Evolutionary conservation across 2,113 vertebrate genomes (phyloP).

Genomic region (Hiodon tergisus): DNA sequence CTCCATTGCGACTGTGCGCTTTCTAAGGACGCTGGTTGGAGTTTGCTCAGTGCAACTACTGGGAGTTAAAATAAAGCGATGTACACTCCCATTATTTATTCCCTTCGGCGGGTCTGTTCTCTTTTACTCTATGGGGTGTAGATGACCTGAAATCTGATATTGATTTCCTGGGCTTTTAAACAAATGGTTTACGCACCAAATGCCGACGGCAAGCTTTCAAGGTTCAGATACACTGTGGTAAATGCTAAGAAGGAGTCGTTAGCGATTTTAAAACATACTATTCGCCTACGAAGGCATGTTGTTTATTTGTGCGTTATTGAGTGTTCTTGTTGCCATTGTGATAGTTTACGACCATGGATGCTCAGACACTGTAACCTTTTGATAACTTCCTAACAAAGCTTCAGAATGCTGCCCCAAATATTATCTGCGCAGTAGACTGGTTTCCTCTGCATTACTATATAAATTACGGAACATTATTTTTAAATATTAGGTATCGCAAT

Average conservation of each 20-base stretch:
- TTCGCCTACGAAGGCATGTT: background rate
- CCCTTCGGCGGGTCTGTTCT: background rate
- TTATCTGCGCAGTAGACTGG: too few species aligned
- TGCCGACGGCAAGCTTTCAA: background rate
- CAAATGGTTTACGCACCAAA: background rate
- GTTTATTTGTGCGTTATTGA: background rate
- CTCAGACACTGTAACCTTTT: background rate
- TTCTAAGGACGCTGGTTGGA: background rate
- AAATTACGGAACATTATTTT: too few species aligned
- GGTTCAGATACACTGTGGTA: background rate
- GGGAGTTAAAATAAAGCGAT: background rate
- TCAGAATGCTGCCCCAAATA: too few species aligned
- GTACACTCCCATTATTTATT: background rate
- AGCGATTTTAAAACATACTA: background rate
- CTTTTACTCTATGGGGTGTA: background rate
- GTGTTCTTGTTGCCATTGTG: background rate
- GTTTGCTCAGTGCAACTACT: too few species aligned
- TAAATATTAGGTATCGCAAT: too few species aligned
- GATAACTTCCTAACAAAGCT: background rate
- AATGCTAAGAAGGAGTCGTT: background rate
- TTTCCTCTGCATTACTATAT: too few species aligned
- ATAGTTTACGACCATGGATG: background rate
- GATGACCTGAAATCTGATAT: conserved; percentile 3
- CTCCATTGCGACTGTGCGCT: conserved; percentile 41
- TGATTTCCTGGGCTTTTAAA: conserved; percentile 4